phyloP scores from a whole-genome alignment of 1,140 invertebrate species.

The Hypsibius dujardini region DNA sequence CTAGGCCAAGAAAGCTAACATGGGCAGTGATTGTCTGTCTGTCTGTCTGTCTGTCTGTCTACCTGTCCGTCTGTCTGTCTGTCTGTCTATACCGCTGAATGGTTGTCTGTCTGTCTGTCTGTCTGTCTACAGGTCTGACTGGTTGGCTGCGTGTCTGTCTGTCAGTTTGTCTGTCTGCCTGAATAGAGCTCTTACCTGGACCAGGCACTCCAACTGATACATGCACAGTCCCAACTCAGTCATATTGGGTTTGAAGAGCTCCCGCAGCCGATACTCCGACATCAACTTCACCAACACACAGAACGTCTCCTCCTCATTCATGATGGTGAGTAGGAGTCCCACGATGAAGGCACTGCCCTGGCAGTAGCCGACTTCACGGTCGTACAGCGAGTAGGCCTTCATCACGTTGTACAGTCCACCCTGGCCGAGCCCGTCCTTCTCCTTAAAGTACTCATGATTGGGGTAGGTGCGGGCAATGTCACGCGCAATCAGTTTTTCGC shows the following conservation, averaged over 20 bases:
- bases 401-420: constrained; percentile 96
- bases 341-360: background rate
- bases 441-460: constrained; percentile 96
- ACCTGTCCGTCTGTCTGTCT: no score
- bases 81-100: no score
- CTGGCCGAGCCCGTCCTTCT: constrained; percentile 86
- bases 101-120: no score
- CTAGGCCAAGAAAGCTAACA: no score
- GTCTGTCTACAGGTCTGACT: no score
- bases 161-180: no score
- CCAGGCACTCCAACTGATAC: constrained; percentile 30
- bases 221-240: background rate
- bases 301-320: constrained; percentile 98
- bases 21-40: no score
- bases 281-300: constrained; percentile 89
- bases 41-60: no score
- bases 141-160: no score
- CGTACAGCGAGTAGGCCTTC: constrained; percentile 92
- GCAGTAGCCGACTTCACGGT: constrained; percentile 37
- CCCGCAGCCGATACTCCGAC: constrained; percentile 81
- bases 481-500: constrained; percentile 83
- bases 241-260: background rate
- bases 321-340: constrained; percentile 58
- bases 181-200: background rate
- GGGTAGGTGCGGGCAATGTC: constrained; percentile 97